phyloP scores from a whole-genome alignment of 2,113 vertebrate species.

The Peromyscus maniculatus region DNA sequence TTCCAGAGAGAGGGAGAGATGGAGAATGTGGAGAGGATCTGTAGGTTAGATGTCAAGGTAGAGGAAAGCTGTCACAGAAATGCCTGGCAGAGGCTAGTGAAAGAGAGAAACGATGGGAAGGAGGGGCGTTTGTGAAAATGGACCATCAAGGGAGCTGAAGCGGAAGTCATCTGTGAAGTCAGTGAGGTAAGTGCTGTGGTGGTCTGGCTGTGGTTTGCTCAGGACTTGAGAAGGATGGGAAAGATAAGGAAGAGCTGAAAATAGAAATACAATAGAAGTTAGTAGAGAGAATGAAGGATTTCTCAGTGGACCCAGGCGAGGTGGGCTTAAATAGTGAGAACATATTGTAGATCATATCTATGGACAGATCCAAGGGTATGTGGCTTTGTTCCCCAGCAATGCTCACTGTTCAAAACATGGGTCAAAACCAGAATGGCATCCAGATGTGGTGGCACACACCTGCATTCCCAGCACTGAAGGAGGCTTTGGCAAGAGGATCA shows the following conservation, averaged over 20 bases:
- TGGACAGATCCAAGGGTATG: background rate
- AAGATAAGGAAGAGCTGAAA: background rate
- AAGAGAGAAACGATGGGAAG: background rate
- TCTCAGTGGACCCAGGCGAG: background rate
- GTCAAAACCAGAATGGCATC: background rate
- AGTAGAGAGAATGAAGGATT: background rate
- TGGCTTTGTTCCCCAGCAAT: accelerated
- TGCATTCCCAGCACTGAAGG: background rate
- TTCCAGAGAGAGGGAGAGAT: background rate
- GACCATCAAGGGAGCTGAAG: background rate
- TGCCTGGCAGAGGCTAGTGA: background rate
- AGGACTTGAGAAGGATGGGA: background rate
- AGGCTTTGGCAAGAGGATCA: background rate
- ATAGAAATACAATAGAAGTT: background rate
- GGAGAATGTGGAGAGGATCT: background rate
- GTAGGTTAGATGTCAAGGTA: background rate
- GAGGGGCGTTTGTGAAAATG: background rate
- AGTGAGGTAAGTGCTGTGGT: background rate
- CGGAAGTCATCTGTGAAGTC: background rate
- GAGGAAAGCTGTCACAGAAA: background rate
- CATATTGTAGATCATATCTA: accelerated
- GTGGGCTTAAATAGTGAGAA: background rate
- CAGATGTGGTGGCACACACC: background rate
- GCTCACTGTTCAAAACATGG: background rate
- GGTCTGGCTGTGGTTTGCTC: background rate